Evolutionary conservation across 2,797 vertebrate species (phyloP), one percentile per base, ranked within the genome.

Genomic region (Sorex maritimensis): DNA sequence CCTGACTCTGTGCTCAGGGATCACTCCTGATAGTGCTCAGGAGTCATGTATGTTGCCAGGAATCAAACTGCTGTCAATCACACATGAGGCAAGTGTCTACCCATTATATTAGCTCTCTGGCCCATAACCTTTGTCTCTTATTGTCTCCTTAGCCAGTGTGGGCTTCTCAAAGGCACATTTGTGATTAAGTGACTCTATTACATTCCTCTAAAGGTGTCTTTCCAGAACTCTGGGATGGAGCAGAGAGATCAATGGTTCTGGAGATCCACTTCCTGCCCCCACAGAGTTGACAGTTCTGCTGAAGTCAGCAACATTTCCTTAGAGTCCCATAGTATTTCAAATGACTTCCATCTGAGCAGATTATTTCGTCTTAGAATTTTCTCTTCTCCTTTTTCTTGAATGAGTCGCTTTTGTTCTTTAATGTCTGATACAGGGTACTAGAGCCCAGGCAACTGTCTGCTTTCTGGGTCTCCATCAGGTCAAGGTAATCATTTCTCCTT

Each of bases 341-440:
- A 52, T 14, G 41, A 61, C 6, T 15, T 2, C 17, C n/a, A 4
- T 21, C 19, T 38, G 4, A 15, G 28, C 81, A 46, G 49, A 52
- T 74, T 26, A 21, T n/a, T 92, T 34, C 24, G 34, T 49, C 49
- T 92, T 80, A 74, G 75, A 82, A 75, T 74, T 93, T 77, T 85
- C 84, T 69, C 38, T 78, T 78, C 49, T 80, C 49, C 30, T 38
- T 92, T 72, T 88, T n/a, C 41, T 75, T 41, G 44, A 38, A 52
- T 77, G 38, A 67, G 11, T 44, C 58, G 69, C 69, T 52, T 90
- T 90, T 75, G 28, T 44, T 79, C 3, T 78, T 91, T 26, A 67
- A 85, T 30, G 21, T 30, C 55, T 93, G 69, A 12, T 9, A 93
- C 13, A 24, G 72, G 41, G 88, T 68, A 72, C 28, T 38, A 92